Evolutionary conservation across 2,113 vertebrate genomes (phyloP), one percentile per base, ranked within the genome.

Genomic region (Erythrocebus patas): DNA sequence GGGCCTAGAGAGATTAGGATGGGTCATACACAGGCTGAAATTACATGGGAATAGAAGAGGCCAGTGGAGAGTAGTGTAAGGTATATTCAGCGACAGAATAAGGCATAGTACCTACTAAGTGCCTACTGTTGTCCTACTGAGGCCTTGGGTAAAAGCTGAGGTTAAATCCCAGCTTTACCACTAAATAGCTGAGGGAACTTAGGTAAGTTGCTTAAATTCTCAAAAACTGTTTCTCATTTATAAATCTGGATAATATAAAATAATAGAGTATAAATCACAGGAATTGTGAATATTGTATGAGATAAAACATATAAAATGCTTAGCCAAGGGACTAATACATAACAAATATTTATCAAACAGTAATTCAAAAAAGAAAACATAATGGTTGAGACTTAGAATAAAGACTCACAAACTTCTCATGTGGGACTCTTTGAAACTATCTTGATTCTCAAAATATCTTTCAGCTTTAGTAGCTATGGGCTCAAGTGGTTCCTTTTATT

Each of bases 331-430:
- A 2, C 66, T 90, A 38, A 52, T 80, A 93, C 4, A 84, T 45
- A 91, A 87, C 48, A 96, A 86, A 91, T 73, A 43, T 22, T 83
- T n/a, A 91, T 52, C 57, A 75, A 84, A 45, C 70, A 11, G 84
- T 83, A 66, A 79, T 66, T 80, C 40, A 72, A 55, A 48, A 96
- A 82, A 57, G 16, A n/a, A 75, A 89, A 3, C 16, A 45, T n/a
- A 82, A 30, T 95, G 35, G 3, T 55, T 68, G 30, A 88, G 5
- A 9, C 35, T 84, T 48, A 91, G 11, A 17, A 68, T 52, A 3
- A 90, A 73, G 52, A 50, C 38, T 50, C 12, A 35, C n/a, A 83
- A 89, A 72, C 13, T 50, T 38, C 52, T 25, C 11, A 64, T 11
- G 45, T 20, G 4, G 70, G 3, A 30, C 72, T 35, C 25, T 96